These are phyloP conservation scores for Tachystola acroxantha DNA, from an alignment of 2,888 invertebrate species.

Conservation along the genomic window DNA sequence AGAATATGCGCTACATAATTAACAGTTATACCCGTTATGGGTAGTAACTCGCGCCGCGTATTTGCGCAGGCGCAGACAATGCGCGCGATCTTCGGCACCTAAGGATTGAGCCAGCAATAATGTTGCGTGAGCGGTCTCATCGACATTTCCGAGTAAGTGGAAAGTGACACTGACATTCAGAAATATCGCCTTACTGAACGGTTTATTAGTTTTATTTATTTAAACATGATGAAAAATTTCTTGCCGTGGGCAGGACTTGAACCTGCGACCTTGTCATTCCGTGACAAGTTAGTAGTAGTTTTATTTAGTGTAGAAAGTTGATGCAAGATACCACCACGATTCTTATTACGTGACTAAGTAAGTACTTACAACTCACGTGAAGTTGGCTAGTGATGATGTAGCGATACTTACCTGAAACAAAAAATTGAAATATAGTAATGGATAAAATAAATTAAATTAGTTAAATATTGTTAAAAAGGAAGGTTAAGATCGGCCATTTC, in stretches of 20 bases:
- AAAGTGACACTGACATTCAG: conserved; percentile 4
- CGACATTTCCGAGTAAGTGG: not conserved
- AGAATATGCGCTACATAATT: conserved; percentile 61
- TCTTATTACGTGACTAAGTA: conserved; percentile 1
- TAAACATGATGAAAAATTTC: no score
- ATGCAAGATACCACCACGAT: conserved; percentile 29
- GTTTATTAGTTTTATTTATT: no score
- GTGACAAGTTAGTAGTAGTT: not conserved
- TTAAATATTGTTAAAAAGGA: no score
- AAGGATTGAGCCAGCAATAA: conserved; percentile 54
- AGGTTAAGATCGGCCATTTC: no score
- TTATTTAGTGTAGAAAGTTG: conserved; percentile 10
- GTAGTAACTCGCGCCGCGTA: conserved; percentile 57
- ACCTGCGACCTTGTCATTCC: not conserved
- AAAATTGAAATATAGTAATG: no score
- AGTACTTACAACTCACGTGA: conserved; percentile 19
- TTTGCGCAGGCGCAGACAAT: conserved; percentile 48
- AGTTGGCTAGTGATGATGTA: conserved; percentile 1
- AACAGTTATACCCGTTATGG: conserved; percentile 64
- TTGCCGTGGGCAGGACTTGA: no score
- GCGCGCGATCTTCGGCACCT: conserved; percentile 56
- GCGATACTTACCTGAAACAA: conserved; percentile 34
- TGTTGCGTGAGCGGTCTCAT: conserved; percentile 26
- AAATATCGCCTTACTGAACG: not conserved
- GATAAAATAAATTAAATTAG: no score